A percentile compares a stretch with the other conserved stretches of the same genome.
phyloP scores from a whole-genome alignment of 2,888 invertebrate genomes.

The Cotesia congregata region DNA sequence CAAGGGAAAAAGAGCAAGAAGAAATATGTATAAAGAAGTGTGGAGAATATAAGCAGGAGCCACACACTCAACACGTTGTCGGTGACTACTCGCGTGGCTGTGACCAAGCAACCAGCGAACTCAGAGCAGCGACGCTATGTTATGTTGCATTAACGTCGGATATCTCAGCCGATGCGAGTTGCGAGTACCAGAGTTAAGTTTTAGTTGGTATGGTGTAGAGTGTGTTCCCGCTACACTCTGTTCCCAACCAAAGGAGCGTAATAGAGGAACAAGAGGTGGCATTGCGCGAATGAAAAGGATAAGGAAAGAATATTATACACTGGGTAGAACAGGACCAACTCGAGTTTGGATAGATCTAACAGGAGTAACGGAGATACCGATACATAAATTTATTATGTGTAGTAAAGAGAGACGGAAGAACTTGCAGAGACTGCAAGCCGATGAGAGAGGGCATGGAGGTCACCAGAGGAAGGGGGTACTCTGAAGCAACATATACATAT shows the following conservation, averaged over 20 bases:
- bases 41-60: constrained; percentile 23
- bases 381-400: neutral
- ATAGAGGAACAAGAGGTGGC: constrained; percentile 10
- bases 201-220: neutral
- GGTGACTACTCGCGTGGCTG: constrained; percentile 15
- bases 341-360: neutral
- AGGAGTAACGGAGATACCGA: neutral
- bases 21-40: constrained; percentile 11
- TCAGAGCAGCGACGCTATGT: constrained; percentile 8
- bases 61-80: constrained; percentile 18
- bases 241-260: neutral
- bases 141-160: constrained; percentile 25
- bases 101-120: constrained; percentile 23
- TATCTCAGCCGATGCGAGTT: constrained; percentile 1
- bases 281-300: neutral
- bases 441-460: constrained; percentile 28
- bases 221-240: neutral
- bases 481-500: constrained; percentile 6
- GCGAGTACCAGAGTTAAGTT: neutral
- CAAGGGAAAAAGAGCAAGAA: constrained; percentile 25
- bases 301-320: neutral
- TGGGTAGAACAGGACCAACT: neutral
- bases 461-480: constrained; percentile 1
- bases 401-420: neutral
- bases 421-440: constrained; percentile 8